Evolutionary conservation across 2,888 invertebrate species (phyloP).

Genomic region (Lepidonotus clava): DNA sequence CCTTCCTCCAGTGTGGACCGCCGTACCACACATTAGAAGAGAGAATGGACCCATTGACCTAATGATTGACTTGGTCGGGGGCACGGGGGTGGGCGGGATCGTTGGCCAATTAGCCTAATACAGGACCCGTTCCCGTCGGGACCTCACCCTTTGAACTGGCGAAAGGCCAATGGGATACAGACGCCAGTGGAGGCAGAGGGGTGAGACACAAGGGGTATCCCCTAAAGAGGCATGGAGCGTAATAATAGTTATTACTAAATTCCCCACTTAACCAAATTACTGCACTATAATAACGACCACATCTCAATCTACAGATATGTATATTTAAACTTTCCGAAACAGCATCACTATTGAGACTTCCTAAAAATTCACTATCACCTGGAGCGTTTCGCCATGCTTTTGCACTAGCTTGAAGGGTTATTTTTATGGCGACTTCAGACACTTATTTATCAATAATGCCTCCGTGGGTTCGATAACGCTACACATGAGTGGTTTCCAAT

Average conservation of each 20-base stretch:
- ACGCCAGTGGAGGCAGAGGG: not conserved
- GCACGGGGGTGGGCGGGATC: constrained; percentile 6
- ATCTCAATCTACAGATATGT: too few relatives aligned
- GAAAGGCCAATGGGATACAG: constrained; percentile 16
- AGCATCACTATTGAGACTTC: too few relatives aligned
- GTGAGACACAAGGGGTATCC: not conserved
- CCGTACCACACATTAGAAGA: too few relatives aligned
- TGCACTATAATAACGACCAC: too few relatives aligned
- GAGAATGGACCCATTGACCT: constrained; percentile 18
- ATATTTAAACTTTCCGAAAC: too few relatives aligned
- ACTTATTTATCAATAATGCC: constrained; percentile 22
- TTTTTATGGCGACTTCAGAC: constrained; percentile 18
- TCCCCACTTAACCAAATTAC: too few relatives aligned
- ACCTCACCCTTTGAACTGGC: not conserved
- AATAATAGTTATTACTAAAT: too few relatives aligned
- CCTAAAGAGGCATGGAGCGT: too few relatives aligned
- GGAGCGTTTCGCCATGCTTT: not conserved
- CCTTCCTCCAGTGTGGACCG: too few relatives aligned
- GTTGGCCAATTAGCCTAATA: constrained; percentile 36
- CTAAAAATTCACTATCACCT: too few relatives aligned
- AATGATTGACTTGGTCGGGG: constrained; percentile 37
- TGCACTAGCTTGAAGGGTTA: not conserved
- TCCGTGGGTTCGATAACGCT: not conserved
- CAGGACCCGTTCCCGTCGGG: not conserved
- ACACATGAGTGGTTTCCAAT: constrained; percentile 38